Evolutionary conservation across 1,140 invertebrate species (phyloP).

Genomic region (Drosophila cardini): DNA sequence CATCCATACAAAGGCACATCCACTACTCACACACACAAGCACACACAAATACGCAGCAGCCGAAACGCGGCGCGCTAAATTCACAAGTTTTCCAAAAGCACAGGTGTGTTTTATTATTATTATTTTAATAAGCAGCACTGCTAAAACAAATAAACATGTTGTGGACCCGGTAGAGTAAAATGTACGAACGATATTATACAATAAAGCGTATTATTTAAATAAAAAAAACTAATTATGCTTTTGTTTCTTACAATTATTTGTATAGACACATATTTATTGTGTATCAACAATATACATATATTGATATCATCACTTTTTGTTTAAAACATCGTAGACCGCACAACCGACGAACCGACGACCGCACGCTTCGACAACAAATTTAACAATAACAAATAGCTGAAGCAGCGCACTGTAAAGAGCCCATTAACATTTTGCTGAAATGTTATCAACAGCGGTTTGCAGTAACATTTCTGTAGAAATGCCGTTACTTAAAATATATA

Average conservation of each 20-base stretch:
- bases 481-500: neutral
- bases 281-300: slow-evolving; percentile 37
- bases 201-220: neutral
- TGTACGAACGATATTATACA: neutral
- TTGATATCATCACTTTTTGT: slow-evolving; percentile 35
- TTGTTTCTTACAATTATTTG: slow-evolving; percentile 40
- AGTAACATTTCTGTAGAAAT: neutral
- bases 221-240: slow-evolving; percentile 2
- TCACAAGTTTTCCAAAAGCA: slow-evolving; percentile 36
- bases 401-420: slow-evolving; percentile 5
- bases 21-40: slow-evolving; percentile 3
- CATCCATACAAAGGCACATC: slow-evolving; percentile 7
- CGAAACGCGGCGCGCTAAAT: slow-evolving; percentile 43
- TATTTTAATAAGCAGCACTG: slow-evolving; percentile 21
- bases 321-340: slow-evolving; percentile 37
- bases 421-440: neutral
- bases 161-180: slow-evolving; percentile 12
- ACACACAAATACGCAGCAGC: slow-evolving; percentile 11
- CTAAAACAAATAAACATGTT: slow-evolving; percentile 27
- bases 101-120: slow-evolving; percentile 60
- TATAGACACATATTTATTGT: slow-evolving; percentile 35
- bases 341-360: slow-evolving; percentile 40
- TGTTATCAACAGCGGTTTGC: neutral
- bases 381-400: slow-evolving; percentile 33
- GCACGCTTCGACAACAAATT: slow-evolving; percentile 41